Evolutionary conservation across 2,797 vertebrate species (phyloP), one percentile per base, ranked within the genome.

Genomic region (Miichthys miiuy): DNA sequence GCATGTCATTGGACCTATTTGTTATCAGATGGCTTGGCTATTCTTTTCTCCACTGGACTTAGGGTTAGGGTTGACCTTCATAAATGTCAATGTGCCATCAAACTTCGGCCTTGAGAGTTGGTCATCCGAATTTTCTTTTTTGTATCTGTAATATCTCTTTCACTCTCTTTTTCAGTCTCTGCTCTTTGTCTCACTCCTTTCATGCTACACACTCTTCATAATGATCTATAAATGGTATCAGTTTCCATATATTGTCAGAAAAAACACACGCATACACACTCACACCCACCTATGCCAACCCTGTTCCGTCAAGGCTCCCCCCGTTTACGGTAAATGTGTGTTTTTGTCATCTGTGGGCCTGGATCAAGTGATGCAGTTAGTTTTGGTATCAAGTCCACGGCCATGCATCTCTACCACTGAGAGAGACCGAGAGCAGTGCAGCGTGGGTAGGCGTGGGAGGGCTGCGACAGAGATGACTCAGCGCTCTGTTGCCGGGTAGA

Each of bases 381-480:
- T 92, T 93, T 92, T 92, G 89, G 89, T 92, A 88, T 92, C 88
- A 48, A 63, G 90, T 91, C 82, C 68, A 61, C 77, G 79, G 91
- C 83, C 51, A 2, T 83, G 87, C 85, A 84, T 80, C 86, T 90
- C 77, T 78, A 86, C 83, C 73, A 71, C 81, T 75, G 68, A 90
- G 46, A 90, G 76, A 90, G 86, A 89, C 72, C 25, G 87, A 93
- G 90, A 94, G 89, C 89, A 89, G 88, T 92, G 90, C 91, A 93
- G 92, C 87, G 88, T 93, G 89, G 91, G 89, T 84, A 92, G 93
- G 93, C 56, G 95, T 94, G 93, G 95, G 96, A 92, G 94, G 70
- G 61, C 70, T 65, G 79, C 72, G 94, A 87, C 87, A 91, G 93
- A 95, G 95, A 96, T 97, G 96, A 97, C 93, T 97, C 95, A 97